Evolutionary conservation across 2,797 vertebrate genomes (phyloP).

Genomic region (Scarus forsteni): DNA sequence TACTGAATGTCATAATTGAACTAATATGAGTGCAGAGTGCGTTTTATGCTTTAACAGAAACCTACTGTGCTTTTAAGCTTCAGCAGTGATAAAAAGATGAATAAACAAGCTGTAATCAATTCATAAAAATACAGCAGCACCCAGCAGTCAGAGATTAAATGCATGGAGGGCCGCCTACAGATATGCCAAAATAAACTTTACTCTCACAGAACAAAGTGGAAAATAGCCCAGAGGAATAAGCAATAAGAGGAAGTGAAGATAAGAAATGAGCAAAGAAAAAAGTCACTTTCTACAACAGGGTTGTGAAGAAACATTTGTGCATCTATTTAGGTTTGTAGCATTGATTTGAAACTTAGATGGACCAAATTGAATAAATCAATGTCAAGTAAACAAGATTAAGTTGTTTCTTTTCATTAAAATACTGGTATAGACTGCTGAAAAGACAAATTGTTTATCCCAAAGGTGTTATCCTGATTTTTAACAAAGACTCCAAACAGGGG

Average conservation of each 20-base stretch:
- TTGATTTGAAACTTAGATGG: constrained; percentile 21
- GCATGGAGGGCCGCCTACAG: constrained; percentile 31
- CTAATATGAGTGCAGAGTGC: constrained; percentile 27
- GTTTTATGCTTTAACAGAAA: constrained; percentile 23
- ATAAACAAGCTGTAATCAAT: constrained; percentile 47
- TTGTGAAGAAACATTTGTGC: neutral
- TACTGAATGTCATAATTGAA: constrained; percentile 28
- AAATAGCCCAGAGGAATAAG: constrained; percentile 31
- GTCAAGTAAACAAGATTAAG: constrained; percentile 3
- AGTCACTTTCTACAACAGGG: neutral
- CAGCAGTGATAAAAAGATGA: constrained; percentile 37
- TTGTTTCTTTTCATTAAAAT: neutral
- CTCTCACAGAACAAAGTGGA: constrained; percentile 26
- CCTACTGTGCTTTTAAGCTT: constrained; percentile 54
- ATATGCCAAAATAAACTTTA: constrained; percentile 53
- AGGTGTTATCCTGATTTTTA: neutral
- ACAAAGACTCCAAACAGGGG: neutral
- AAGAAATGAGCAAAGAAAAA: constrained; percentile 28
- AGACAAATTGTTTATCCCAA: neutral
- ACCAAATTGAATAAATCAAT: constrained; percentile 16
- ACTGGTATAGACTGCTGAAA: neutral
- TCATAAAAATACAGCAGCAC: constrained; percentile 38
- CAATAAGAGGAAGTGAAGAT: constrained; percentile 21
- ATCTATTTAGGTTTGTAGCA: constrained; percentile 6
- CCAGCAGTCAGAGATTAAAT: constrained; percentile 45